Conservation (phyloP, 2,113 vertebrate species). For the Zeus faber region DNA sequence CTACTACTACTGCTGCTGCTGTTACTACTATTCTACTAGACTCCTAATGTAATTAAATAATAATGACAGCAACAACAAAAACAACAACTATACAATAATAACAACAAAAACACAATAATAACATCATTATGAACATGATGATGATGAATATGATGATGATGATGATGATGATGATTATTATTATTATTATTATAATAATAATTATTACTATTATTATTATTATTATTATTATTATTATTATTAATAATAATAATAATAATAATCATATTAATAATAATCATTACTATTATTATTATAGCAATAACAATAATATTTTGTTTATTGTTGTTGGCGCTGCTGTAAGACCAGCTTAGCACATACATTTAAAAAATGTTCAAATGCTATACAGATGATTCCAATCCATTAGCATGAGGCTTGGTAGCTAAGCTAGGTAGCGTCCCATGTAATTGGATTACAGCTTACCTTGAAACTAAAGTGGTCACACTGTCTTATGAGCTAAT, state of each 20-base stretch:
- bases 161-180: background rate
- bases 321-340: background rate
- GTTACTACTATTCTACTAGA: background rate
- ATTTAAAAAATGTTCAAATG: background rate
- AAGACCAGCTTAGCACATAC: too few relatives aligned
- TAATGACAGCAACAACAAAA: too few relatives aligned
- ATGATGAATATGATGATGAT: conserved; percentile 40
- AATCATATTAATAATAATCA: too few relatives aligned
- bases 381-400: too few relatives aligned
- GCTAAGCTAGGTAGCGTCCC: too few relatives aligned
- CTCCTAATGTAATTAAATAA: too few relatives aligned
- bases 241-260: background rate
- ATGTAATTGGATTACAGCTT: background rate
- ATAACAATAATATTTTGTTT: too few relatives aligned
- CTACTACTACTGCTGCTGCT: conserved; percentile 6
- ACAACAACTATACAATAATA: too few relatives aligned
- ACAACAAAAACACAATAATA: background rate
- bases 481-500: background rate
- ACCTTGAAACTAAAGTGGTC: background rate
- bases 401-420: too few relatives aligned
- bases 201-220: conserved; percentile 4
- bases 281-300: background rate
- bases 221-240: conserved; percentile 5
- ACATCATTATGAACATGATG: too few relatives aligned
- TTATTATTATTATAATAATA: conserved; percentile 75